These are phyloP conservation scores for Bathynomus jamesi DNA, from an alignment of 1,140 invertebrate genomes.

Conservation along the genomic window DNA sequence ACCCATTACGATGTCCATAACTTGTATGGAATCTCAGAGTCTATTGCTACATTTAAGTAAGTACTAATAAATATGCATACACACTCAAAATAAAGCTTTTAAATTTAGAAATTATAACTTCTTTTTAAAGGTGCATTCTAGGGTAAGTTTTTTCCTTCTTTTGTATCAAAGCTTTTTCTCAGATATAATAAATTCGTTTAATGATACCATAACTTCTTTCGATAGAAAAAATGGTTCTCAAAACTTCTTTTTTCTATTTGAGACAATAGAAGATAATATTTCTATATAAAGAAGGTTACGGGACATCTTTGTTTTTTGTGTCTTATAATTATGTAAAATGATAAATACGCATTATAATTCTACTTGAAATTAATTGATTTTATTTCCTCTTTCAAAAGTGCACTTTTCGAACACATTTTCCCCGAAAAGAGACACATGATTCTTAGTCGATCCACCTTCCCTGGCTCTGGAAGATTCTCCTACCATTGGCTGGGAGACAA, in stretches of 20 bases:
- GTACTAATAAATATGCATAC: not conserved
- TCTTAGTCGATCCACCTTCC: conserved; percentile 47
- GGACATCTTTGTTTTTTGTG: too few relatives aligned
- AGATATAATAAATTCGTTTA: not conserved
- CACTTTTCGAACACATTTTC: conserved; percentile 11
- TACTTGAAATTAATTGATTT: not conserved
- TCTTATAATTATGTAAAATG: not conserved
- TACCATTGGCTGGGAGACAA: conserved; percentile 55
- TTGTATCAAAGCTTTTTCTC: not conserved
- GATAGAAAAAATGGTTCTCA: not conserved
- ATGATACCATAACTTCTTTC: not conserved
- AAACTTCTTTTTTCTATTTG: not conserved
- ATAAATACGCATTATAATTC: not conserved
- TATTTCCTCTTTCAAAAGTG: not conserved
- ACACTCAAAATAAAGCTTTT: too few relatives aligned
- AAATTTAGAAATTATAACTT: not conserved
- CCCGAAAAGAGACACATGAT: conserved; percentile 30
- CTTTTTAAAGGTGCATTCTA: too few relatives aligned
- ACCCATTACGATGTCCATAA: conserved; percentile 44
- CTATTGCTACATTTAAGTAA: conserved; percentile 52
- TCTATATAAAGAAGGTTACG: too few relatives aligned
- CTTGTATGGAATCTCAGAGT: conserved; percentile 54
- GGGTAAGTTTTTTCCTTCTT: not conserved
- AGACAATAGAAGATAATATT: not conserved
- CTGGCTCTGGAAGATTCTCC: conserved; percentile 49